phyloP scores from a whole-genome alignment of 2,797 vertebrate species.

The Hydrocynus forskahlii region DNA sequence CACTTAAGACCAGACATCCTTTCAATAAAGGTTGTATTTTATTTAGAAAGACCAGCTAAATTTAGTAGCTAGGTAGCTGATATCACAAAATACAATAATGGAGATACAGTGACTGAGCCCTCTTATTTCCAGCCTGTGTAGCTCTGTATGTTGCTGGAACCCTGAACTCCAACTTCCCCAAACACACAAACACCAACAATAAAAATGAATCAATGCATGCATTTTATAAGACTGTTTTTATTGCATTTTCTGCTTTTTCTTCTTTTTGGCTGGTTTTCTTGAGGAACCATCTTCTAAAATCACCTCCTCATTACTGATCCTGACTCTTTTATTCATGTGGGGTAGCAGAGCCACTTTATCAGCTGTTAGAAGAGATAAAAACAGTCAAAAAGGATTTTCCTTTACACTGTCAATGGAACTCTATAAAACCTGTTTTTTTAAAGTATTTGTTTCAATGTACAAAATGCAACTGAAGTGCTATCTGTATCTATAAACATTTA shows the following conservation, averaged over 20 bases:
- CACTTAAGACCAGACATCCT: no score
- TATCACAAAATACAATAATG: no score
- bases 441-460: not conserved
- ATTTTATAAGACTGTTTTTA: slow-evolving; percentile 27
- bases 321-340: slow-evolving; percentile 69
- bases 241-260: slow-evolving; percentile 58
- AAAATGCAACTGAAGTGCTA: not conserved
- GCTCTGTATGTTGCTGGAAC: no score
- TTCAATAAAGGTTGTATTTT: no score
- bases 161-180: no score
- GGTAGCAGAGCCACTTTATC: slow-evolving; percentile 44
- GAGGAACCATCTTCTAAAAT: slow-evolving; percentile 72
- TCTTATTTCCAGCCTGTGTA: no score
- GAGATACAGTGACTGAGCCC: no score
- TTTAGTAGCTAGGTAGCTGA: no score
- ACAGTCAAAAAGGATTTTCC: not conserved
- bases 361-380: slow-evolving; percentile 16
- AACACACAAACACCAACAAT: not conserved
- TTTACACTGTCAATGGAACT: not conserved
- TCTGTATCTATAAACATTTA: not conserved
- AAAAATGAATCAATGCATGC: not conserved
- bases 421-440: not conserved
- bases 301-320: slow-evolving; percentile 67
- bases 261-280: slow-evolving; percentile 65
- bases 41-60: no score